Conservation (phyloP, 2,888 invertebrate genomes). For the Hymenopus coronatus region DNA sequence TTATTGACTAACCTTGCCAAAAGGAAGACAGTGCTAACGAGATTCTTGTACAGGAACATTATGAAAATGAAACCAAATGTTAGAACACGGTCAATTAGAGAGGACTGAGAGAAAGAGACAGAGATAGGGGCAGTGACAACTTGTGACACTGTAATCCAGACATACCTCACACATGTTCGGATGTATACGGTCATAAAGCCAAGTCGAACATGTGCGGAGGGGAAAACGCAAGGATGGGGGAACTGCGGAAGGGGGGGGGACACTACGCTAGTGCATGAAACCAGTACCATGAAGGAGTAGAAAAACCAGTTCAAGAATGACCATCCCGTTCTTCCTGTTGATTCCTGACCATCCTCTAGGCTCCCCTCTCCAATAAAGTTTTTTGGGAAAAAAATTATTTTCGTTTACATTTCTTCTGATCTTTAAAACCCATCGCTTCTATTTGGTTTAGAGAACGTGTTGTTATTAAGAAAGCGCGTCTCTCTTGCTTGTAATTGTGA, state of each 20-base stretch:
- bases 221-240: neutral
- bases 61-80: neutral
- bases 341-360: neutral
- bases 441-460: neutral
- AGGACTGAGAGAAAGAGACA: neutral
- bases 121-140: neutral
- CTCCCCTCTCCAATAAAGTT: neutral
- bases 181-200: neutral
- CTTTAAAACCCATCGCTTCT: neutral
- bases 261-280: neutral
- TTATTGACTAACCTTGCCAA: neutral
- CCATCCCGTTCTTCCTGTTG: slow-evolving; percentile 12
- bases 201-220: neutral
- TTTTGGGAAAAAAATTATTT: neutral
- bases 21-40: neutral
- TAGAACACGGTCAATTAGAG: neutral
- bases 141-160: neutral
- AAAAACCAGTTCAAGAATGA: slow-evolving; percentile 20
- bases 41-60: neutral
- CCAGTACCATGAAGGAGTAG: slow-evolving; percentile 17
- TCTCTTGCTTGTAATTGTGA: neutral
- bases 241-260: neutral
- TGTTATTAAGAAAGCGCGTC: neutral
- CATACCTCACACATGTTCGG: neutral
- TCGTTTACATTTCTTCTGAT: neutral